Conservation (phyloP, 2,888 invertebrate genomes). For the Capitulum mitella region DNA sequence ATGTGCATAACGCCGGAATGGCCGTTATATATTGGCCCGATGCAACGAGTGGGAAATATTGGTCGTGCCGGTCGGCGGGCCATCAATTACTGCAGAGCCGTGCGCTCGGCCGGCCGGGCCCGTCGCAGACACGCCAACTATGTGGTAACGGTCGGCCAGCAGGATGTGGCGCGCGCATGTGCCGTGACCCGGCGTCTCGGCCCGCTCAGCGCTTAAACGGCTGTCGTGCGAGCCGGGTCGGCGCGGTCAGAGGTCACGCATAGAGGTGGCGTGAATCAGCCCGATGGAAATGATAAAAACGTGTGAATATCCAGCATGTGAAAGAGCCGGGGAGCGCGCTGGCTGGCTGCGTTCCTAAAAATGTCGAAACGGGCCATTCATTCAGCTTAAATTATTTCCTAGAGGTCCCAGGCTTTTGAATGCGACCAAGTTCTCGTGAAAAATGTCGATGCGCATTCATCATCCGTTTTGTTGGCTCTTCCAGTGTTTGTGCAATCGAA, state of each 20-base stretch:
- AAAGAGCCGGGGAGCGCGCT: neutral
- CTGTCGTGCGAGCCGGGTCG: conserved; percentile 18
- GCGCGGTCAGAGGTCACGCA: neutral
- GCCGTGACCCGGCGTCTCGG: neutral
- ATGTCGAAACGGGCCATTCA: neutral
- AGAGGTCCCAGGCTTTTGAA: neutral
- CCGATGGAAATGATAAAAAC: conserved; percentile 22
- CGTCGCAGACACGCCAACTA: conserved; percentile 14
- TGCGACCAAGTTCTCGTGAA: too few species aligned
- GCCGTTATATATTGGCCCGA: neutral
- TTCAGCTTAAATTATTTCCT: neutral
- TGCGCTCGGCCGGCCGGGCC: neutral
- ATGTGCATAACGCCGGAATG: neutral
- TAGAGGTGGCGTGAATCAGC: conserved; percentile 11
- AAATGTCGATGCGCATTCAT: too few species aligned
- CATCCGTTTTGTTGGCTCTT: too few species aligned
- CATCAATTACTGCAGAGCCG: neutral
- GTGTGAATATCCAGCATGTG: conserved; percentile 14
- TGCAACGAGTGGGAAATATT: conserved; percentile 17
- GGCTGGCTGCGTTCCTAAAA: neutral
- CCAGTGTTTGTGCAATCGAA: too few species aligned
- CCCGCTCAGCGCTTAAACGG: neutral
- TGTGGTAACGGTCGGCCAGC: conserved; percentile 15
- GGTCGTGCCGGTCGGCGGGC: neutral
- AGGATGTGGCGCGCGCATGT: neutral